Evolutionary conservation across 2,888 invertebrate genomes (phyloP), one percentile per base, ranked within the genome.

Genomic region (Cantharis lateralis): DNA sequence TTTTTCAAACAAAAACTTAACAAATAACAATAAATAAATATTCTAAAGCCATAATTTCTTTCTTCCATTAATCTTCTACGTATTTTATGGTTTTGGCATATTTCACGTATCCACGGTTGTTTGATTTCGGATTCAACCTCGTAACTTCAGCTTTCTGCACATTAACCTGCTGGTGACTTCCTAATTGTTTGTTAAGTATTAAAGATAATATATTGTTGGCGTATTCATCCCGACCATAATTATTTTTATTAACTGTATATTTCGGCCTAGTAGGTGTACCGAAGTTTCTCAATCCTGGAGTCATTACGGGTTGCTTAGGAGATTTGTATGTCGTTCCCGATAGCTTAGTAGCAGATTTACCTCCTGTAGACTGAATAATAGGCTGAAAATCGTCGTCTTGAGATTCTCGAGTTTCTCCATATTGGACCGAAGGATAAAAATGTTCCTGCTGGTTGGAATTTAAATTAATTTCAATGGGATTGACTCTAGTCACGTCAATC

Each of bases 251-350:
- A 61, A 78, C 70, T 15, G 71, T 75, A 16, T 70, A 76, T 16
- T 74, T 79, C 16, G 78, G 80, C 0, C n/a, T 48, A n/a, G n/a
- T 9, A 48, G 20, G n/a, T 15, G 86, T 84, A 1, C 88, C 85
- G 80, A 86, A 91, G 82, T 90, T 88, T 78, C 89, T 89, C 18
- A 91, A 84, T 1, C 90, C 91, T 0, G 90, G 90, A 13, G 90
- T 90, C 10, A 88, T 88, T 16, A 85, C 84, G 1, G 89, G 87
- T 73, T 88, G 85, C 82, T 90, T 85, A 80, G 87, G 83, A 73
- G 87, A 80, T 80, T 80, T 84, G 72, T 87, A 88, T 1, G 85
- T 84, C 61, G 28, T 61, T 32, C 16, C 15, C 9, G 62, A 15
- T 24, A 81, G 82, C 13, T 77, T 74, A 62, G 78, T 84, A 1